Evolutionary conservation across 92 coral and sea anemone genomes (phyloP).

Genomic region (Epizoanthus stellaris): DNA sequence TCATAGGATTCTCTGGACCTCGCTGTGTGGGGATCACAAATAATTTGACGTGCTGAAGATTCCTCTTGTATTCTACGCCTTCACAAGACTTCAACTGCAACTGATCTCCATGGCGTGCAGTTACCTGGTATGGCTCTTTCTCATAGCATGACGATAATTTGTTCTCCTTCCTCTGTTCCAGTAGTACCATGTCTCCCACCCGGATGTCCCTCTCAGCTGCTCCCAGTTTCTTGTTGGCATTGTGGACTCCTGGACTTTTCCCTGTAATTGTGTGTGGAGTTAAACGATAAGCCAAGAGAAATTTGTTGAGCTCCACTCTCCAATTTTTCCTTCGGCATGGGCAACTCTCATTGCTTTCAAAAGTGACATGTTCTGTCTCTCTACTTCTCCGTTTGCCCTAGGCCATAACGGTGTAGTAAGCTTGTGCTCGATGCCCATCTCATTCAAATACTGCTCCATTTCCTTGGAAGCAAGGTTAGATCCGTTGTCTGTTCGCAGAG

Average conservation of each 20-base stretch:
- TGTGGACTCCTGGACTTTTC: slow-evolving; percentile 61
- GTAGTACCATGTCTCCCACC: slow-evolving; percentile 56
- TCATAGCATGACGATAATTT: slow-evolving; percentile 59
- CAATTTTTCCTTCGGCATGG: background rate
- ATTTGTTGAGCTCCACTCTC: slow-evolving; percentile 44
- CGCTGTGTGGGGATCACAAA: slow-evolving; percentile 31
- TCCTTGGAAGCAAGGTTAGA: too few relatives aligned
- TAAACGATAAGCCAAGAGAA: slow-evolving; percentile 47
- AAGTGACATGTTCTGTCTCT: too few relatives aligned
- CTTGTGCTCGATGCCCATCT: too few relatives aligned
- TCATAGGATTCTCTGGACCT: background rate
- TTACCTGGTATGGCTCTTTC: slow-evolving; percentile 54
- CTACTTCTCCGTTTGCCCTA: too few relatives aligned
- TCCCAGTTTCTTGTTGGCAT: slow-evolving; percentile 25
- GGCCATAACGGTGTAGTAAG: too few relatives aligned
- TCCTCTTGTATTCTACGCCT: slow-evolving; percentile 58
- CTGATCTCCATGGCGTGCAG: slow-evolving; percentile 54
- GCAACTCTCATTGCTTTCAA: too few relatives aligned
- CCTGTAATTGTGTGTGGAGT: slow-evolving; percentile 63
- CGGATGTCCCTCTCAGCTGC: slow-evolving; percentile 41
- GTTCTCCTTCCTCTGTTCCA: slow-evolving; percentile 64
- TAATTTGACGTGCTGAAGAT: slow-evolving; percentile 55
- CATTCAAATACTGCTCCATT: too few relatives aligned
- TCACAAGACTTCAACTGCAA: slow-evolving; percentile 49
- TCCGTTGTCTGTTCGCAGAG: too few relatives aligned